A percentile compares a stretch with the other conserved stretches of the same genome.
phyloP scores from a whole-genome alignment of 2,113 vertebrate species.

The Pachypanchax playfairii region DNA sequence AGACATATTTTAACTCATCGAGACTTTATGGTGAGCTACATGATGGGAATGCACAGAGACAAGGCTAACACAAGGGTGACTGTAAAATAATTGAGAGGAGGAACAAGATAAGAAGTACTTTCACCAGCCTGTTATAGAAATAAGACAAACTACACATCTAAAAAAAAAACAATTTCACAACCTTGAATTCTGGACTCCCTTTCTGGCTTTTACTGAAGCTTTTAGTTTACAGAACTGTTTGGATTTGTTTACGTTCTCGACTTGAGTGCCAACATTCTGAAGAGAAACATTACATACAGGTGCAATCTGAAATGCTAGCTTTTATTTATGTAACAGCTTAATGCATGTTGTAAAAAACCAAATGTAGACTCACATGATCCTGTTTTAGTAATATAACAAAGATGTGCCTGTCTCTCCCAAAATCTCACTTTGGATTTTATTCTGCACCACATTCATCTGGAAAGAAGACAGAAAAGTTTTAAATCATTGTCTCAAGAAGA shows the following conservation, averaged over 20 bases:
- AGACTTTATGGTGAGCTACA: conserved; percentile 26
- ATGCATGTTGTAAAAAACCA: conserved; percentile 19
- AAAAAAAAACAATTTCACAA: conserved; percentile 16
- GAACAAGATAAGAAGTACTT: conserved; percentile 7
- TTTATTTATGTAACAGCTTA: conserved; percentile 45
- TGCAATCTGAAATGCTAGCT: conserved; percentile 41
- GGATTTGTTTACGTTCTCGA: conserved; percentile 57
- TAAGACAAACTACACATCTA: conserved; percentile 8
- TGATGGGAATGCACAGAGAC: conserved; percentile 32
- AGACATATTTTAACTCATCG: conserved; percentile 58
- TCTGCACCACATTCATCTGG: too few species aligned
- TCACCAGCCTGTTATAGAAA: neutral
- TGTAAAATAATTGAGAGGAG: conserved; percentile 31
- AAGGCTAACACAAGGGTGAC: neutral
- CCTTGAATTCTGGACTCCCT: conserved; percentile 34
- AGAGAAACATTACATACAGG: conserved; percentile 40
- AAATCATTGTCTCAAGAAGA: too few species aligned
- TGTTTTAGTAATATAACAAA: conserved; percentile 45
- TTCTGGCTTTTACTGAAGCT: conserved; percentile 32
- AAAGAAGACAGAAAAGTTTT: too few species aligned
- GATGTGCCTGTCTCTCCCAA: conserved; percentile 7
- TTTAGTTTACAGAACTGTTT: conserved; percentile 30
- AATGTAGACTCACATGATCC: conserved; percentile 27
- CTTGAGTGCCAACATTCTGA: conserved; percentile 46
- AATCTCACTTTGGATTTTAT: conserved; percentile 2